Evolutionary conservation across 2,888 invertebrate species (phyloP).

Genomic region (Sesia bembeciformis): DNA sequence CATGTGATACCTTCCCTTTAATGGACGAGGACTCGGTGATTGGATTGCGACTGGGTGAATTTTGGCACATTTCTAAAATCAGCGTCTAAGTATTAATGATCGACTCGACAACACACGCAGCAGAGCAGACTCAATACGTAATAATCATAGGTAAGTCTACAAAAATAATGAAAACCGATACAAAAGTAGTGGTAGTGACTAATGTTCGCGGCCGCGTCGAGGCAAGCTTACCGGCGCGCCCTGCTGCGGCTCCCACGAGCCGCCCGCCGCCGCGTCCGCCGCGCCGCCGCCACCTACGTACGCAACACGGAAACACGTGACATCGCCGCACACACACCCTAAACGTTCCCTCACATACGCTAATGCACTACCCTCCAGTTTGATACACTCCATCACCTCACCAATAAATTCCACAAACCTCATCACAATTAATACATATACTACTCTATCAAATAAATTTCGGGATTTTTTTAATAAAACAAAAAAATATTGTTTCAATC

Average conservation of each 20-base stretch:
- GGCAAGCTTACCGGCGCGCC: conserved; percentile 63
- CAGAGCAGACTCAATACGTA: conserved; percentile 67
- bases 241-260: conserved; percentile 62
- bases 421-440: no score
- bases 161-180: conserved; percentile 65
- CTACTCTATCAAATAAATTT: no score
- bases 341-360: no score
- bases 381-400: no score
- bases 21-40: neutral
- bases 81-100: conserved; percentile 61
- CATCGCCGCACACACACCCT: neutral
- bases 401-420: no score
- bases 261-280: conserved; percentile 48
- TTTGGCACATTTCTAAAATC: conserved; percentile 60
- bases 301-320: conserved; percentile 49
- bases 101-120: conserved; percentile 69
- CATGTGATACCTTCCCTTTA: neutral
- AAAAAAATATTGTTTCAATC: no score
- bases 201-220: conserved; percentile 37
- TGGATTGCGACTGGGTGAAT: conserved; percentile 6
- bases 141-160: conserved; percentile 61
- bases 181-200: conserved; percentile 47
- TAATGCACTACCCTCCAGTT: neutral
- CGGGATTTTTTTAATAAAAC: no score
- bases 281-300: conserved; percentile 68